Conservation (phyloP, 2,888 invertebrate species). For the Chrysodeixis includens region DNA sequence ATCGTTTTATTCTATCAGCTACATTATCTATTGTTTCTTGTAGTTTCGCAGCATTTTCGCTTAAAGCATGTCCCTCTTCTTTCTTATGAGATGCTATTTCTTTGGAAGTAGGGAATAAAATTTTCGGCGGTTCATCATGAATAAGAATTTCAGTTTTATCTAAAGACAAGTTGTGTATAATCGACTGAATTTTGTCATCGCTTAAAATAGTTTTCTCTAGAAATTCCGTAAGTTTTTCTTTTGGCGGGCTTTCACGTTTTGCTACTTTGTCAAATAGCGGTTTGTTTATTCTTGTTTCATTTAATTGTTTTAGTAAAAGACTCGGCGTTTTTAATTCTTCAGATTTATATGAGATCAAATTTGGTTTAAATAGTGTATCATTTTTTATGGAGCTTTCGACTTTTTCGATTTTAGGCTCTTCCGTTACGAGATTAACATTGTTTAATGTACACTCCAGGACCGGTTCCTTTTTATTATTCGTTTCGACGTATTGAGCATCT, state of each 20-base stretch:
- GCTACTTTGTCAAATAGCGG: slow-evolving; percentile 53
- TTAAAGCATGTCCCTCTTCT: slow-evolving; percentile 59
- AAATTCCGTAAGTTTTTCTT: slow-evolving; percentile 82
- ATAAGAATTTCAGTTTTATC: slow-evolving; percentile 69
- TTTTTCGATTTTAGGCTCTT: slow-evolving; percentile 20
- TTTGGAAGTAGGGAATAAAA: slow-evolving; percentile 51
- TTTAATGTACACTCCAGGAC: slow-evolving; percentile 6
- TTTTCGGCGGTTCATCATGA: slow-evolving; percentile 55
- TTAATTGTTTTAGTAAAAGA: slow-evolving; percentile 65
- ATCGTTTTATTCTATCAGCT: slow-evolving; percentile 69
- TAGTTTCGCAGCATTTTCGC: slow-evolving; percentile 67
- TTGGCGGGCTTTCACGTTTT: slow-evolving; percentile 83
- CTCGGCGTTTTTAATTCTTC: slow-evolving; percentile 63
- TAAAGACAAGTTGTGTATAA: slow-evolving; percentile 83
- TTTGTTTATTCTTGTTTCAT: too few species aligned
- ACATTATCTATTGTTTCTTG: slow-evolving; percentile 72
- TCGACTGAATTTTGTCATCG: slow-evolving; percentile 83
- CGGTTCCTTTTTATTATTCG: slow-evolving; percentile 19
- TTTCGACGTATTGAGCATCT: slow-evolving; percentile 28
- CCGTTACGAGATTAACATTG: slow-evolving; percentile 14
- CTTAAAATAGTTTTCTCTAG: slow-evolving; percentile 84
- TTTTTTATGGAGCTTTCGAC: slow-evolving; percentile 19
- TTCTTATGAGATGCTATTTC: slow-evolving; percentile 56
- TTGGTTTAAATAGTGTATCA: slow-evolving; percentile 17
- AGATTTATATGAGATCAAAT: slow-evolving; percentile 28